phyloP scores from a whole-genome alignment of 2,113 vertebrate genomes.

The Jaculus jaculus region DNA sequence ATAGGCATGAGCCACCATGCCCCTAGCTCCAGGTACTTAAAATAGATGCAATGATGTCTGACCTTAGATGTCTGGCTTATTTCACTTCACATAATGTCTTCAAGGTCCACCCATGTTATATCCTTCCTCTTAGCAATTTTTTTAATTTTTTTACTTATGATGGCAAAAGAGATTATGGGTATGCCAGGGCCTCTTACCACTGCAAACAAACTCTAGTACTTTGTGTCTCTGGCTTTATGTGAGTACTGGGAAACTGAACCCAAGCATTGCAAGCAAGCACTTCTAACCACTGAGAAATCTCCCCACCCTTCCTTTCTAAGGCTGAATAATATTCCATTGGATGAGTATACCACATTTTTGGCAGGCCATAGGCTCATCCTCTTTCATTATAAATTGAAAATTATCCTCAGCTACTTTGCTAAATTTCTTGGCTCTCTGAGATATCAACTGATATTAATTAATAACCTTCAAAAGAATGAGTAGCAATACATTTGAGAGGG shows the following conservation, averaged over 20 bases:
- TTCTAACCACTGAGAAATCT: too few species aligned
- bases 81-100: not conserved
- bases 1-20: not conserved
- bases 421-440: not conserved
- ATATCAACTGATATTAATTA: not conserved
- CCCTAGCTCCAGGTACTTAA: not conserved
- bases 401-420: not conserved
- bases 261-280: too few species aligned
- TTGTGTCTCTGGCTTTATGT: too few species aligned
- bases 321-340: not conserved
- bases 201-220: too few species aligned
- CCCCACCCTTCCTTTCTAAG: not conserved
- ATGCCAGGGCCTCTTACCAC: too few species aligned
- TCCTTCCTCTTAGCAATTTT: not conserved
- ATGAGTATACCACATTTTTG: not conserved
- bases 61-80: not conserved
- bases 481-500: fast-evolving
- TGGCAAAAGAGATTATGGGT: too few species aligned
- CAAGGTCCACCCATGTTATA: not conserved
- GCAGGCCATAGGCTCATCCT: not conserved
- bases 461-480: not conserved
- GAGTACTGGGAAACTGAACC: too few species aligned
- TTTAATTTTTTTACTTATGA: too few species aligned
- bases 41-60: not conserved
- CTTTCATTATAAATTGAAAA: not conserved